These are phyloP conservation scores for Synanceia verrucosa DNA, from an alignment of 2,797 vertebrate genomes.

Conservation along the genomic window DNA sequence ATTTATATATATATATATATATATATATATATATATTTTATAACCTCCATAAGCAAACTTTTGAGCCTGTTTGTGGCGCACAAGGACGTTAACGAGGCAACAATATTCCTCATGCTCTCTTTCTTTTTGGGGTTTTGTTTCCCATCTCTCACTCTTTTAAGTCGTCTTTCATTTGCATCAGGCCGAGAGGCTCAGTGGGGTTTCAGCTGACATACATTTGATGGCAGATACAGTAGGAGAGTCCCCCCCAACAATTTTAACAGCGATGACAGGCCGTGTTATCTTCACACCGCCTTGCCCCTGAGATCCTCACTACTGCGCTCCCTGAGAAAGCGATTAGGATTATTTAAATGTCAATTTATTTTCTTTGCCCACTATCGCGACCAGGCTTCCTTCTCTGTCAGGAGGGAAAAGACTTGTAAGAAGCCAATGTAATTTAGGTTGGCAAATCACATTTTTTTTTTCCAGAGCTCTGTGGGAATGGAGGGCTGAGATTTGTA, in stretches of 20 bases:
- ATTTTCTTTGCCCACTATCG: constrained; percentile 57
- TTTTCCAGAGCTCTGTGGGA: constrained; percentile 22
- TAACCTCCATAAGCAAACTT: constrained; percentile 44
- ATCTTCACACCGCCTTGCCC: constrained; percentile 40
- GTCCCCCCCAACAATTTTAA: constrained; percentile 29
- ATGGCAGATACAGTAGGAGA: constrained; percentile 40
- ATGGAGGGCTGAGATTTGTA: constrained; percentile 20
- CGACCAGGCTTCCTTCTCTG: constrained; percentile 16
- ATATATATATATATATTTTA: too few species aligned
- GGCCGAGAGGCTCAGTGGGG: constrained; percentile 21
- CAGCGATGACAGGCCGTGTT: constrained; percentile 37
- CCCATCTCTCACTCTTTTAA: constrained; percentile 3
- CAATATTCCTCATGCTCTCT: neutral
- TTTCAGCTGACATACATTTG: constrained; percentile 44
- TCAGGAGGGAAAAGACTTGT: constrained; percentile 45
- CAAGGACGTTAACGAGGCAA: neutral
- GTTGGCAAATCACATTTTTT: constrained; percentile 54
- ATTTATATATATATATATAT: too few species aligned
- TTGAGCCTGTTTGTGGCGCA: constrained; percentile 8
- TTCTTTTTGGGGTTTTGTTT: constrained; percentile 4
- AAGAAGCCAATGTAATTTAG: constrained; percentile 46
- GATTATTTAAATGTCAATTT: constrained; percentile 74
- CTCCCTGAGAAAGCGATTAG: constrained; percentile 57
- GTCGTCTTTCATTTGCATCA: constrained; percentile 35
- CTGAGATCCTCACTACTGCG: constrained; percentile 55